Percentiles rank a stretch among this genome's conserved stretches.
Conservation (phyloP, 2,888 invertebrate genomes). For the Oxystoma pomonae region DNA sequence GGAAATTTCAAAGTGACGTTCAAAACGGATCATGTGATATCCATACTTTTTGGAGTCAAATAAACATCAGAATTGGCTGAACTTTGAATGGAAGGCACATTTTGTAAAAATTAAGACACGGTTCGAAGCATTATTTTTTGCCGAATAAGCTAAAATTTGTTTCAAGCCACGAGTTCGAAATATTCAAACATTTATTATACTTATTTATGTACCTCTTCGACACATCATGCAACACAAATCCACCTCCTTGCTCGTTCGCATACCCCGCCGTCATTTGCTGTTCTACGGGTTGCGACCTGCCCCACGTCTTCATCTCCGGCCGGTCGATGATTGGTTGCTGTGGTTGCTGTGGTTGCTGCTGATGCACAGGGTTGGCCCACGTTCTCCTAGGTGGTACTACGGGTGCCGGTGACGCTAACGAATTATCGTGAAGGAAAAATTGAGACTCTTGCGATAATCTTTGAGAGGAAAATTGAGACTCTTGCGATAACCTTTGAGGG, state of each 20-base stretch:
- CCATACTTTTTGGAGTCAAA: no score
- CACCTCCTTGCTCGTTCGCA: constrained; percentile 40
- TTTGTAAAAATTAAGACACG: no score
- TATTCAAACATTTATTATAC: no score
- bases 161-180: no score
- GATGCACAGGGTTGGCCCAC: constrained; percentile 53
- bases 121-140: no score
- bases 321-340: neutral
- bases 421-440: constrained; percentile 73
- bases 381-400: constrained; percentile 57
- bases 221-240: constrained; percentile 63
- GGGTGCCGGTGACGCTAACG: constrained; percentile 40
- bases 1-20: no score
- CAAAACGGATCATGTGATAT: no score
- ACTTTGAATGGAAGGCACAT: no score
- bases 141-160: no score
- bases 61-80: no score
- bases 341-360: constrained; percentile 24
- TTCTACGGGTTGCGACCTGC: constrained; percentile 39
- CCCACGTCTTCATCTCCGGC: constrained; percentile 44
- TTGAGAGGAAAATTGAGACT: no score
- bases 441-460: constrained; percentile 53
- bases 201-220: constrained; percentile 20
- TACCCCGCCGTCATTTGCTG: neutral
- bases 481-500: constrained; percentile 41